Conservation (phyloP, 1,140 invertebrate genomes). For the Aleiodes sp. region DNA sequence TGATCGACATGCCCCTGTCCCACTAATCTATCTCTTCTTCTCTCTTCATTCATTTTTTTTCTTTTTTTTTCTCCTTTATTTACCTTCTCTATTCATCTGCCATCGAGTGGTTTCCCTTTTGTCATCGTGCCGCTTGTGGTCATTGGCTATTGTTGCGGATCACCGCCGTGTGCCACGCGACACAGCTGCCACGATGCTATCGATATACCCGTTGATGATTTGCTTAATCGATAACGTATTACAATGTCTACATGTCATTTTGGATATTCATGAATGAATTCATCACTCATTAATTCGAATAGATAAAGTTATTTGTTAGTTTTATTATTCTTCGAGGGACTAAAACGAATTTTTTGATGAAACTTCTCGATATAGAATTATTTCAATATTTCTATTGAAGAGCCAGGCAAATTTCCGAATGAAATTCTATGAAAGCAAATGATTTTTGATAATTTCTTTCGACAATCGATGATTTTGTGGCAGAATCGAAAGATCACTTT, state of each 20-base stretch:
- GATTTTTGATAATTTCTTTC: too few species aligned
- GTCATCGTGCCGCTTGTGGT: neutral
- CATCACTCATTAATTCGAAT: neutral
- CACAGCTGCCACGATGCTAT: constrained; percentile 41
- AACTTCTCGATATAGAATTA: too few species aligned
- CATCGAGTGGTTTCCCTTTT: constrained; percentile 18
- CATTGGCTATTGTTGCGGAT: constrained; percentile 49
- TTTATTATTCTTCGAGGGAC: too few species aligned
- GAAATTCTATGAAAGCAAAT: too few species aligned
- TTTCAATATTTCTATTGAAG: too few species aligned
- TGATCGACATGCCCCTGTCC: constrained; percentile 20
- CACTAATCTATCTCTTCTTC: constrained; percentile 5
- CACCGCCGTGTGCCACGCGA: constrained; percentile 47
- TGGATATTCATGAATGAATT: neutral
- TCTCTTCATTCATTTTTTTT: too few species aligned
- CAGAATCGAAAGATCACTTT: too few species aligned
- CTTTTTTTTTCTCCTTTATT: neutral
- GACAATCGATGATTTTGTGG: too few species aligned
- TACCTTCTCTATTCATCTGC: neutral
- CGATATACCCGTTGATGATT: neutral
- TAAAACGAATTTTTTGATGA: too few species aligned
- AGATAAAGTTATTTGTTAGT: neutral
- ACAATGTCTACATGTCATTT: neutral
- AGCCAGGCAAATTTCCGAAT: too few species aligned
- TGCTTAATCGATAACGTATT: neutral